phyloP scores from a whole-genome alignment of 2,797 vertebrate genomes.

The Enteromius trimaculatus region DNA sequence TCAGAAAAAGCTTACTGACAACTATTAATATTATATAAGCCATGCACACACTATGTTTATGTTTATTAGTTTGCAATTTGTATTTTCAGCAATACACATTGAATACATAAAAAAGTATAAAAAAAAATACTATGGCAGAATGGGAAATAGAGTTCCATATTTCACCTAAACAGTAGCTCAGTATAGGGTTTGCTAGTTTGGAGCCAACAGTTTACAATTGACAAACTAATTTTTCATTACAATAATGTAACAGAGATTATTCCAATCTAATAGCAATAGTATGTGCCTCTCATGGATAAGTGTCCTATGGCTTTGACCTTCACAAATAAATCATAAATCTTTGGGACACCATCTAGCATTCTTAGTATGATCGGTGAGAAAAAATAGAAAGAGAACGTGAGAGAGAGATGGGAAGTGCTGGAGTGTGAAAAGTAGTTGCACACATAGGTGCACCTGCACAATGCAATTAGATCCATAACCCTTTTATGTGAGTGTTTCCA shows the following conservation, averaged over 20 bases:
- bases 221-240: neutral
- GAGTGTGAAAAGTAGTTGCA: neutral
- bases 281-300: neutral
- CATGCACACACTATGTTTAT: too few species aligned
- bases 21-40: neutral
- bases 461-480: neutral
- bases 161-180: neutral
- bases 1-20: neutral
- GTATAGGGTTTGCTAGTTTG: neutral
- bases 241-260: neutral
- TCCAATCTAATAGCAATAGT: neutral
- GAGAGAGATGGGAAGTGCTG: neutral
- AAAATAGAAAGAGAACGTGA: neutral
- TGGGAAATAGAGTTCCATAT: neutral
- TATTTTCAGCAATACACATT: neutral
- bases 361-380: neutral
- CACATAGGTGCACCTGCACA: neutral
- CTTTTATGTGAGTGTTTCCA: conserved; percentile 10
- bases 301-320: neutral
- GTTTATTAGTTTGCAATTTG: neutral
- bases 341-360: neutral
- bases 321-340: neutral
- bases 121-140: neutral
- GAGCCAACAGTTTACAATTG: neutral
- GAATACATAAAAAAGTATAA: neutral